A percentile compares a stretch with the other conserved stretches of the same genome.
Evolutionary conservation across 2,888 invertebrate species (phyloP).

Genomic region (Caenorhabditis drosophilae): DNA sequence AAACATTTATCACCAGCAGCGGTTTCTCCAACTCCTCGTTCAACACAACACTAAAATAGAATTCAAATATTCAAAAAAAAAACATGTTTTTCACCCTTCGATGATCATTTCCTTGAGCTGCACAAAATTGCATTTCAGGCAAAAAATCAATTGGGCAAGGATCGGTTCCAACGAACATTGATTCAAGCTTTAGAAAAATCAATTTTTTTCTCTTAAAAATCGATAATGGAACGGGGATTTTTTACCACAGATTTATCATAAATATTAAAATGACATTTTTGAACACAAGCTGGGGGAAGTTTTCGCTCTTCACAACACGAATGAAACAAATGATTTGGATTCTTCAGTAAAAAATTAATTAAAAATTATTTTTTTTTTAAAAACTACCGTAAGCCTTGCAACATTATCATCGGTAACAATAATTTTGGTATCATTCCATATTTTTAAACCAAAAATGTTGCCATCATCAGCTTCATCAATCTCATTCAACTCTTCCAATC

Average conservation of each 20-base stretch:
- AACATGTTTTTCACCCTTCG: too few relatives aligned
- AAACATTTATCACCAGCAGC: conserved; percentile 60
- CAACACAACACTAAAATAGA: conserved; percentile 51
- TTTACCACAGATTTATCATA: conserved; percentile 39
- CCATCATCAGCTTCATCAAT: conserved; percentile 39
- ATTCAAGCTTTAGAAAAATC: conserved; percentile 52
- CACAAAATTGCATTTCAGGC: conserved; percentile 60
- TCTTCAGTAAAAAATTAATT: conserved; percentile 26
- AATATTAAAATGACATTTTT: conserved; percentile 49
- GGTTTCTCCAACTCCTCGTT: conserved; percentile 47
- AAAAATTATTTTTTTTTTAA: background rate
- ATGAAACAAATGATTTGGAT: conserved; percentile 49
- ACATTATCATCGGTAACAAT: conserved; percentile 20
- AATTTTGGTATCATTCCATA: conserved; percentile 47
- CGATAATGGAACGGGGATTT: background rate
- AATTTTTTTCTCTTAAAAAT: background rate
- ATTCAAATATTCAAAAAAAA: too few relatives aligned
- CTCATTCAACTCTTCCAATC: conserved; percentile 7
- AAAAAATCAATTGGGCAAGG: conserved; percentile 61
- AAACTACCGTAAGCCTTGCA: conserved; percentile 20
- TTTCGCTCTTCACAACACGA: conserved; percentile 47
- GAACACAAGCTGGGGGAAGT: conserved; percentile 41
- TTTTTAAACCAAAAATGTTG: conserved; percentile 43
- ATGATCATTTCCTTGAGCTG: conserved; percentile 62
- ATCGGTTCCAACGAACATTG: conserved; percentile 61